Base-by-base conservation (phyloP, 2,113 vertebrate genomes). In the Hydropotes inermis region DNA sequence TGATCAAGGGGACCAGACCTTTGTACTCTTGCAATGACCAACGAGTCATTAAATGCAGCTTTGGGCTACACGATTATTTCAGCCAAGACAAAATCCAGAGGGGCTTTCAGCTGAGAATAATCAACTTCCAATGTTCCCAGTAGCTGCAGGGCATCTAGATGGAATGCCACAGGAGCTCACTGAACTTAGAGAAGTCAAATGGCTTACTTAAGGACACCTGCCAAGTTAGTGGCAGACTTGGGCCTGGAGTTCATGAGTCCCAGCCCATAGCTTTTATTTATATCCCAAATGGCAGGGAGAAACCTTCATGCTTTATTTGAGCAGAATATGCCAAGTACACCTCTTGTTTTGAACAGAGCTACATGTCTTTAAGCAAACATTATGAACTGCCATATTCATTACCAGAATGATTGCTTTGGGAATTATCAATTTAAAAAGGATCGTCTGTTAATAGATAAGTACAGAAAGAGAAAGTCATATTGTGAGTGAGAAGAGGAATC, bases 391-490 rank as follows among this genome's bases (percentile, higher is more conserved):
- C 33, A 23, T n/a, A 27, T 33, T 88, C 57, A 39, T 67, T 81
- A 60, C 54, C 58, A 84, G 12, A 84, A 57, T 47, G 76, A 79
- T 43, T 67, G 23, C 36, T 91, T 55, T 86, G 82, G 64, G 81
- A 86, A 86, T 89, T 91, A 45, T 70, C 60, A 90, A 15, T 92
- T 83, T 54, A 81, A 81, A 85, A 89, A 61, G 61, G 57, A 64
- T 88, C 94, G 94, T 96, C 57, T 94, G 61, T 67, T 94, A 92
- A 74, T 43, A 89, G 61, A 61, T 89, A 28, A 87, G 43, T 78
- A 74, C 12, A 33, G 28, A 95, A 89, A 92, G 47, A 58, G 79
- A 95, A 50, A 67, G 33, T 70, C 14, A 1, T 57, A n/a, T 87
- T 74, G 55, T 85, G 67, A 70, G 23, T 30, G 33, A 87, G 33